Base-by-base conservation (phyloP, 2,113 vertebrate species). In the Potamarius usumacintae region DNA sequence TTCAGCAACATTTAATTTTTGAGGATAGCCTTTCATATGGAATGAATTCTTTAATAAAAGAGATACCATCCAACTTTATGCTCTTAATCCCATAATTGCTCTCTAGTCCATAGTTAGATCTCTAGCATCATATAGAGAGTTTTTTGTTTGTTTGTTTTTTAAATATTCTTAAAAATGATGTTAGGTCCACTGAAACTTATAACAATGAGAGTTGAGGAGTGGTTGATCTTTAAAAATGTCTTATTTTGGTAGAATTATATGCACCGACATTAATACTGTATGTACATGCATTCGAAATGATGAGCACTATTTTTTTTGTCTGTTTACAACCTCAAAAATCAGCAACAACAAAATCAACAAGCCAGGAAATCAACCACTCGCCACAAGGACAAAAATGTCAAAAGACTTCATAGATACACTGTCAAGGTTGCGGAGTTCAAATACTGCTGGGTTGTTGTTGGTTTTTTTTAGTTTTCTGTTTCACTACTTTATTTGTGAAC, bases 1-100 rank as follows among this genome's bases (percentile, higher is more conserved):
- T 83, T 83, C 86, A 83, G 57, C 80, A 87, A 52, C 80, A 76
- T 83, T 83, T 87, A 48, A 87, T 87, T 83, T 83, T 22, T 62
- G 69, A 52, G 55, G 85, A 18, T 48, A 15, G 22, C 55, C 55
- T 60, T 76, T 58, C 53, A 57, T 76, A 50, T 60, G 14, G 71
- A 76, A 76, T 57, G 7, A 77, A 58, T 71, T 63, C 7, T 86
- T 69, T 22, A 58, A 42, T 80, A 69, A 86, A 71, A 86, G 30
- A 25, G 25, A 48, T 42, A 71, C 62, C 25, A 81, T 81, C 30
- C 20, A 81, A 71, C 52, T 48, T 86, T 18, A 57, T 71, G 62
- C 12, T 81, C 52, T 86, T 81, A 42, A 62, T 62, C 57, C 79
- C 11, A 42, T 62, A 86, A 86, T 30, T 85, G 58, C 50, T 78